Evolutionary conservation across 2,113 vertebrate genomes (phyloP), one percentile per base, ranked within the genome.

Genomic region (Semnornis frantzii): DNA sequence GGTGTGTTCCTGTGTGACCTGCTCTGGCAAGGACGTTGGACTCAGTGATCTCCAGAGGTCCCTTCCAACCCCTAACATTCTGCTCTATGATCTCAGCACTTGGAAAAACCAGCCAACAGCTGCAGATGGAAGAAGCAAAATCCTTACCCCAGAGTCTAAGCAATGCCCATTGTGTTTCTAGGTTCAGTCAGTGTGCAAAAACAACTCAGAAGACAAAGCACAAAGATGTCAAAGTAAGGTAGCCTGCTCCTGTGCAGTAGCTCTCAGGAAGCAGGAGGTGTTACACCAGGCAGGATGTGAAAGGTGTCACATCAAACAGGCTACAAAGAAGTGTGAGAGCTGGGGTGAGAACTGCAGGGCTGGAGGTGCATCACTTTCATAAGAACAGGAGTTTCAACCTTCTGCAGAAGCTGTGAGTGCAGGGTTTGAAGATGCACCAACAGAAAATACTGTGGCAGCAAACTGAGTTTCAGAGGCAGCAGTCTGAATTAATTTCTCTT

Each of bases 371-470:
- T 42, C 33, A 20, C 27, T 81, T 79, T 4, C 62, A 34, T 73
- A 84, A 81, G 70, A 89, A 86, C 72, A 87, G 57, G 87, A 83
- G 50, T 71, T 70, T 44, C 50, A 63, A 11, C n/a, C 24, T 87
- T 77, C 80, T 78, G 78, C 24, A 77, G 65, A 85, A 84, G 30
- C 8, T 46, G 15, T 64, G 4, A 74, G 73, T 20, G 52, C 62
- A 28, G 30, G 64, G 17, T 73, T 46, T 46, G 0, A 69, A 82
- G 55, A 31, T 33, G 31, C 14, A 50, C 0, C 0, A 76, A 85
- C 21, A 19, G 50, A 82, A 94, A 81, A 57, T 5, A 33, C 9
- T 30, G 44, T 50, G 59, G 66, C 30, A 57, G 16, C 28, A 69
- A 85, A 65, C 28, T 9, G 68, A 73, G 31, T 82, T 83, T 68